Conservation (phyloP, 2,113 vertebrate species). For the Axis porcinus region DNA sequence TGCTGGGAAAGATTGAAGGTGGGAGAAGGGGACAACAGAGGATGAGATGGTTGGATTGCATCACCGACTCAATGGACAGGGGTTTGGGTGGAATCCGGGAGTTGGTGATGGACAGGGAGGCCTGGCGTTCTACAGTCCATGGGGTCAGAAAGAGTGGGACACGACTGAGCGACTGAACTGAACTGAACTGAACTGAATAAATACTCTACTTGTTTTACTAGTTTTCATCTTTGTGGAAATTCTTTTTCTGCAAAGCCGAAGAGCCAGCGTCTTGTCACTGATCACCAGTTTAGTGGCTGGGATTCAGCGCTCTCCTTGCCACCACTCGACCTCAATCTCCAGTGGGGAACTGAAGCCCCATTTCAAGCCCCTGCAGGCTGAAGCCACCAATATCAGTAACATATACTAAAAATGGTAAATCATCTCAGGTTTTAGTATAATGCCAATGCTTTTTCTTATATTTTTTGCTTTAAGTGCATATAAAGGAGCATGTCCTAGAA, state of each 20-base stretch:
- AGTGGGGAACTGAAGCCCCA: background rate
- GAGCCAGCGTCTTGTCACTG: background rate
- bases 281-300: background rate
- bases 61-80: background rate
- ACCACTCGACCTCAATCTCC: background rate
- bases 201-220: background rate
- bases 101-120: background rate
- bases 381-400: background rate
- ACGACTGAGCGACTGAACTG: background rate
- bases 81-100: accelerated
- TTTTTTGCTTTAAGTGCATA: background rate
- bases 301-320: background rate
- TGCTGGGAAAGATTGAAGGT: background rate
- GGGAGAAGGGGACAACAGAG: accelerated
- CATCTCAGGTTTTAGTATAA: background rate
- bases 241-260: background rate
- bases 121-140: background rate
- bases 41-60: background rate
- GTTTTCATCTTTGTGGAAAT: background rate
- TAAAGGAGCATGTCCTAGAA: background rate
- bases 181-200: background rate
- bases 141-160: background rate
- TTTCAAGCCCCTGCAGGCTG: background rate
- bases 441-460: background rate
- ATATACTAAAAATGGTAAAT: background rate